Evolutionary conservation across 1,140 invertebrate species (phyloP).

Genomic region (Vollenhovia emeryi): DNA sequence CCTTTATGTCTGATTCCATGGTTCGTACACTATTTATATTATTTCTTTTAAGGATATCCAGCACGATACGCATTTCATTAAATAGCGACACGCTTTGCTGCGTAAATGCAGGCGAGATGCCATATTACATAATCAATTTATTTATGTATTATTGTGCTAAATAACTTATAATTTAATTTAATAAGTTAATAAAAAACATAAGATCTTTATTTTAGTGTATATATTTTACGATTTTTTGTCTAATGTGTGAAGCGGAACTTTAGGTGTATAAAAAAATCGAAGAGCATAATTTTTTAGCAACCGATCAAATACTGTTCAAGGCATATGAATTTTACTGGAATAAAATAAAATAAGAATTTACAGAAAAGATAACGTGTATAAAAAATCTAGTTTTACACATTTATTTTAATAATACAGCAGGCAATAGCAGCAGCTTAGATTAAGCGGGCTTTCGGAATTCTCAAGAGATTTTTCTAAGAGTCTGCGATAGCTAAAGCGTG

Average conservation of each 20-base stretch:
- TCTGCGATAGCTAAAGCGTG: constrained; percentile 18
- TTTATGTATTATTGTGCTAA: neutral
- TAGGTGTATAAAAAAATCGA: neutral
- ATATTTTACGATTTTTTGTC: constrained; percentile 1
- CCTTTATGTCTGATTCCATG: neutral
- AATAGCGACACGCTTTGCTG: neutral
- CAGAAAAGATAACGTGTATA: neutral
- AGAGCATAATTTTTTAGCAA: neutral
- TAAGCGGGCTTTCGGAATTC: neutral
- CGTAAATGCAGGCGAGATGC: neutral
- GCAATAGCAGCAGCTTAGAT: neutral
- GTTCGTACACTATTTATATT: neutral
- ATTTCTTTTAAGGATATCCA: neutral
- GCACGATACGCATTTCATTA: neutral
- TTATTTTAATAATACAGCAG: neutral
- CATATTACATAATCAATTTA: neutral
- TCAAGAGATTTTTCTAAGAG: constrained; percentile 25
- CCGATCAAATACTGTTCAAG: neutral
- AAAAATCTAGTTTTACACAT: neutral
- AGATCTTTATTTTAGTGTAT: constrained; percentile 15
- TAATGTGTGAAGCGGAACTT: neutral
- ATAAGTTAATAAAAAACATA: neutral
- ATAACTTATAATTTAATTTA: neutral
- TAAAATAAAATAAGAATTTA: neutral
- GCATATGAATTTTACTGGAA: neutral